These are phyloP conservation scores for Schrankia costaestrigalis DNA, from an alignment of 2,888 invertebrate genomes.

Conservation along the genomic window DNA sequence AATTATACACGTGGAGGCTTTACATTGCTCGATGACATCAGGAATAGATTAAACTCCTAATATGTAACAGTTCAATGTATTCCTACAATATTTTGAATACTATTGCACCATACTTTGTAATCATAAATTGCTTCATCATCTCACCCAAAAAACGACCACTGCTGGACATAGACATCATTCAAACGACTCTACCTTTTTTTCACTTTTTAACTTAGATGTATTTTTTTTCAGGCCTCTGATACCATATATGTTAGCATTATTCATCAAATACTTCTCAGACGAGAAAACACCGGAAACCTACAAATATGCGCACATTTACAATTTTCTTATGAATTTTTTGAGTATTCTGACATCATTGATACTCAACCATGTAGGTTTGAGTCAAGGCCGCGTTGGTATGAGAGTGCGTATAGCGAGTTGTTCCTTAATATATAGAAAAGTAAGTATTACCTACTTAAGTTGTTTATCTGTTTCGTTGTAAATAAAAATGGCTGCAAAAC, in stretches of 20 bases:
- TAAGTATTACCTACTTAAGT: too few species aligned
- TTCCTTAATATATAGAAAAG: slow-evolving; percentile 91
- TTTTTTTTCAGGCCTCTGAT: slow-evolving; percentile 79
- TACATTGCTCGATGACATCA: too few species aligned
- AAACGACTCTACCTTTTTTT: background rate
- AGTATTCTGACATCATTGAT: slow-evolving; percentile 81
- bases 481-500: too few species aligned
- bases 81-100: too few species aligned
- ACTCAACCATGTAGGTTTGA: slow-evolving; percentile 82
- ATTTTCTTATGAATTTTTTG: slow-evolving; percentile 80
- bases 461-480: background rate
- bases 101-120: too few species aligned
- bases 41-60: too few species aligned
- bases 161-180: too few species aligned
- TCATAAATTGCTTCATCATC: too few species aligned
- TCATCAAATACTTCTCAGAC: slow-evolving; percentile 83
- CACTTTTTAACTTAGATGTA: background rate
- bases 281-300: slow-evolving; percentile 67
- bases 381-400: slow-evolving; percentile 86
- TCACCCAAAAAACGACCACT: too few species aligned
- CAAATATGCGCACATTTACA: slow-evolving; percentile 84
- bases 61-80: too few species aligned
- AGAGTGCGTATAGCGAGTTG: slow-evolving; percentile 88
- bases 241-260: slow-evolving; percentile 81
- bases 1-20: too few species aligned